Evolutionary conservation across 2,888 invertebrate genomes (phyloP), one percentile per base, ranked within the genome.

Genomic region (Cosmopolites sordidus): DNA sequence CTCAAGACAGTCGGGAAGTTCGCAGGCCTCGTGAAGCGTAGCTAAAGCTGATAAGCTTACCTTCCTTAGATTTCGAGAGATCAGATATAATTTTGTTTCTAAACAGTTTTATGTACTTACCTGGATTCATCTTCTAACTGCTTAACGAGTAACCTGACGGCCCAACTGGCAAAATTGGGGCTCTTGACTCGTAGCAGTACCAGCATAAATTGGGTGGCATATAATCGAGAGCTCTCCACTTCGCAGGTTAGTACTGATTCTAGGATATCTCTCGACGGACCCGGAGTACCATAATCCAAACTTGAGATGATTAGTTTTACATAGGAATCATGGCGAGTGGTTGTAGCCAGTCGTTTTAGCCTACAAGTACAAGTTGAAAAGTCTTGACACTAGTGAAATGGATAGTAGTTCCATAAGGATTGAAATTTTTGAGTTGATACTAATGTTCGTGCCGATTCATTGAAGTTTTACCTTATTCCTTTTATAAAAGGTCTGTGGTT

Each of bases 221-320:
- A 99, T 37, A 95, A 74, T 33, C 92, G 80, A 4, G 82, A 81
- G 14, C 78, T 76, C 71, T 81, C 80, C 48, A 77, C 78, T 47
- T 72, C 75, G 64, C 82, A 82, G 6, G 76, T 79, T 3, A 84
- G 70, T 5, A 84, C 82, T 2, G 70, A 66, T 18, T 68, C 64
- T 38, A 73, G 56, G 18, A 72, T 61, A 17, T 70, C 65, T 18
- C 89, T 80, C 9, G 87, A 82, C 64, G 79, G 81, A 1, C 87
- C 86, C 54, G 88, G 86, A 45, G 83, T 76, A 2, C 84, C 82
- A 71, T 96, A 98, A 75, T 96, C 92, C 63, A 99, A 76, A 60
- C 91, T 89, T 3, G 96, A 92, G 55, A 95, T 84, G 48, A 95
- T 90, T 55, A 98, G 78, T 73, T 98, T 98, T 1, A 95, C 86